Evolutionary conservation across 1,140 invertebrate species (phyloP).

Genomic region (Tenebrio molitor): DNA sequence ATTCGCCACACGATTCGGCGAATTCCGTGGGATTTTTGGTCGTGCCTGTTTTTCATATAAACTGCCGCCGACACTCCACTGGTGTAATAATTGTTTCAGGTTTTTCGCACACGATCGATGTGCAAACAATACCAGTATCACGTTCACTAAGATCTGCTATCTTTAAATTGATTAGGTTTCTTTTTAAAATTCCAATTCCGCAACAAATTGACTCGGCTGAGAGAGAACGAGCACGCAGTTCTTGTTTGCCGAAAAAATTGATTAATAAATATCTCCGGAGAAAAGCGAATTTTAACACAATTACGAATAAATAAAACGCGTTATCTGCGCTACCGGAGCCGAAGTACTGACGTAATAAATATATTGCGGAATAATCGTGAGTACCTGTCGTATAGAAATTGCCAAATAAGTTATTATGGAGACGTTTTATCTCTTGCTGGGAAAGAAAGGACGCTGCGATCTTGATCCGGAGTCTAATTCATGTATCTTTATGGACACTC

Average conservation of each 20-base stretch:
- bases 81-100: neutral
- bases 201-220: neutral
- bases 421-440: constrained; percentile 14
- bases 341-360: constrained; percentile 23
- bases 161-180: constrained; percentile 10
- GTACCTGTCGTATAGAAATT: constrained; percentile 45
- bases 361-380: constrained; percentile 46
- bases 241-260: neutral
- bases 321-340: constrained; percentile 6
- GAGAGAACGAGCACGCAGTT: neutral
- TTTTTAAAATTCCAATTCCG: neutral
- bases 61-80: neutral
- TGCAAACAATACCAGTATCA: too few species aligned
- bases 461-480: constrained; percentile 6
- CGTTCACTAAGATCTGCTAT: neutral
- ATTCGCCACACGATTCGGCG: constrained; percentile 2
- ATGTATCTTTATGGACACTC: constrained; percentile 12
- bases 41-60: neutral
- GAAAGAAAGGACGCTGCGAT: constrained; percentile 9
- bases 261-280: constrained; percentile 1
- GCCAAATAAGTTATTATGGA: constrained; percentile 36
- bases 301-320: constrained; percentile 13
- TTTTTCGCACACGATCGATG: neutral
- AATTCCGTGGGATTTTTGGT: constrained; percentile 1
- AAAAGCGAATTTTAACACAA: neutral